phyloP scores from a whole-genome alignment of 2,888 invertebrate species.

The Salticus scenicus region DNA sequence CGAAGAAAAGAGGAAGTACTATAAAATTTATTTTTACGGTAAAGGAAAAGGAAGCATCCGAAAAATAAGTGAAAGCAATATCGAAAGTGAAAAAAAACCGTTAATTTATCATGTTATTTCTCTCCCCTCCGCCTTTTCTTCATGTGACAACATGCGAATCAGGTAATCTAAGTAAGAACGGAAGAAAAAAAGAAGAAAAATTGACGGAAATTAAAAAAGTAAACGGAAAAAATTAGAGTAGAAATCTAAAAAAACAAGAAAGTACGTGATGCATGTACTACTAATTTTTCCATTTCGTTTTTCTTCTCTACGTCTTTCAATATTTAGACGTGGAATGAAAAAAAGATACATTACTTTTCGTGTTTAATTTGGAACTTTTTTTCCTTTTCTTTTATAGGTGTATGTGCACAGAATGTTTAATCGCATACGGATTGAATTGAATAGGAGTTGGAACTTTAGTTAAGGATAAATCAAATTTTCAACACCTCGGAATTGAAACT shows the following conservation, averaged over 20 bases:
- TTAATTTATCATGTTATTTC: neutral
- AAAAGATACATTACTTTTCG: constrained; percentile 5
- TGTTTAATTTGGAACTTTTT: constrained; percentile 1
- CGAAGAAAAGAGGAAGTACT: too few species aligned
- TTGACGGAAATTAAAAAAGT: too few species aligned
- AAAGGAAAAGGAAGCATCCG: too few species aligned
- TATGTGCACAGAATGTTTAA: neutral
- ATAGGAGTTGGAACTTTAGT: neutral
- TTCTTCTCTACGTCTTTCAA: neutral
- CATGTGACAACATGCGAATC: neutral
- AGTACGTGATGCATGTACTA: too few species aligned
- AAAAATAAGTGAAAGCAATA: neutral
- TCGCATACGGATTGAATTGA: neutral
- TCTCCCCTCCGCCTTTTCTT: neutral
- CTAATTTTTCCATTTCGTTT: too few species aligned
- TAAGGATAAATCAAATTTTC: constrained; percentile 1
- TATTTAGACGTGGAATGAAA: neutral
- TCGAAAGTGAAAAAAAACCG: neutral
- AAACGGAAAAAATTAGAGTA: too few species aligned
- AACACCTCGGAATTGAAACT: constrained; percentile 9
- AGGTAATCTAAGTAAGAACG: too few species aligned
- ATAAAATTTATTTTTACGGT: too few species aligned
- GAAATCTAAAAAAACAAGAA: too few species aligned
- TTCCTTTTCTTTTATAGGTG: neutral
- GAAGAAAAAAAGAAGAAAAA: too few species aligned